Evolutionary conservation across 2,113 vertebrate species (phyloP).

Genomic region (Nanorana parkeri): DNA sequence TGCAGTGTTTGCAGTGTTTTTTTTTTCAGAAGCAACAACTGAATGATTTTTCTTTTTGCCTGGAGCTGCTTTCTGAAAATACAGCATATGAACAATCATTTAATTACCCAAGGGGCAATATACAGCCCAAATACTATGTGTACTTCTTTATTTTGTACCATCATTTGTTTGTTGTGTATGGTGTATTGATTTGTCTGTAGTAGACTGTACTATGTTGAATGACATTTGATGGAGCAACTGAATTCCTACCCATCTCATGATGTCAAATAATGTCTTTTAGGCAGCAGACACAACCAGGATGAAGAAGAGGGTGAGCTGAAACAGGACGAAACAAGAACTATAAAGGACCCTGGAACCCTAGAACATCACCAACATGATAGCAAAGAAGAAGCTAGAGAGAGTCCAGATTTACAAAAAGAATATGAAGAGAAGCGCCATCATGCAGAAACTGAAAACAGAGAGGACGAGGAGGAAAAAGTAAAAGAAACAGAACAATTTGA

Average conservation of each 20-base stretch:
- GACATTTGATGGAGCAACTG: neutral
- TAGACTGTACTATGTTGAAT: neutral
- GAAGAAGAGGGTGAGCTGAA: slow-evolving; percentile 70
- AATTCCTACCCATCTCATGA: neutral
- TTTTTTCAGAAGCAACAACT: no score
- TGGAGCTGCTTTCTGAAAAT: no score
- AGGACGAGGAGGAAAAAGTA: slow-evolving; percentile 50
- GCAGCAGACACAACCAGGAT: slow-evolving; percentile 71
- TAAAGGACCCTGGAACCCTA: slow-evolving; percentile 65
- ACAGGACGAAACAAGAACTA: slow-evolving; percentile 66
- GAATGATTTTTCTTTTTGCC: no score
- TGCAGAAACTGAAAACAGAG: slow-evolving; percentile 59
- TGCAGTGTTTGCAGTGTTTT: no score
- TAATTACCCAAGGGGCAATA: no score
- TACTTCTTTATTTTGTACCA: neutral
- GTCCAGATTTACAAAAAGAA: slow-evolving; percentile 63
- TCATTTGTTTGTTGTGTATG: neutral
- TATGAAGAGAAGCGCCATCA: slow-evolving; percentile 66
- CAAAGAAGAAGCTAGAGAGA: slow-evolving; percentile 61
- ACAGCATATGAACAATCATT: no score
- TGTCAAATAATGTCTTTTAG: slow-evolving; percentile 66
- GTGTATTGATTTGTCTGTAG: neutral
- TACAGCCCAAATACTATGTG: no score
- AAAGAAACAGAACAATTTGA: slow-evolving; percentile 10
- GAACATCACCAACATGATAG: slow-evolving; percentile 61